Conservation (phyloP, 2,113 vertebrate species). For the Symphodus melops region DNA sequence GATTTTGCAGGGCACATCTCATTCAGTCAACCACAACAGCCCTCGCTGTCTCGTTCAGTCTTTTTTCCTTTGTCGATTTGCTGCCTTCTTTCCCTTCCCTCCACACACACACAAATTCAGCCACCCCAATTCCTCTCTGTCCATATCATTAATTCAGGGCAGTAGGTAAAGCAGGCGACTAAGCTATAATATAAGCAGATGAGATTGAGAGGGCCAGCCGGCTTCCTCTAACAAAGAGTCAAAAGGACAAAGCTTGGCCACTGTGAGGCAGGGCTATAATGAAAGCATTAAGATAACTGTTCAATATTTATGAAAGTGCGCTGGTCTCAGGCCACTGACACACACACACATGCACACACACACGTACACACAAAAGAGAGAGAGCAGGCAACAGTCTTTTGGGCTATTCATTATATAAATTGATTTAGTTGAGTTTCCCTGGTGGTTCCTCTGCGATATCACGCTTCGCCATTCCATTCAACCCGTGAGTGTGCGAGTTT, state of each 20-base stretch:
- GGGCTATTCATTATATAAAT: slow-evolving; percentile 77
- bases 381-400: slow-evolving; percentile 51
- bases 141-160: slow-evolving; percentile 72
- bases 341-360: slow-evolving; percentile 27
- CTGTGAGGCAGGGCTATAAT: slow-evolving; percentile 80
- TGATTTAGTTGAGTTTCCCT: slow-evolving; percentile 77
- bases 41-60: slow-evolving; percentile 9
- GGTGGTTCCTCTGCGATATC: slow-evolving; percentile 65
- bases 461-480: slow-evolving; percentile 56
- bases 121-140: slow-evolving; percentile 5
- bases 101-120: slow-evolving; percentile 13
- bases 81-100: neutral
- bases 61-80: slow-evolving; percentile 7
- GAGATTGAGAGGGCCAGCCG: slow-evolving; percentile 74
- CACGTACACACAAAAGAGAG: slow-evolving; percentile 1
- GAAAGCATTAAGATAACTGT: slow-evolving; percentile 86
- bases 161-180: slow-evolving; percentile 66
- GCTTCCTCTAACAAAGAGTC: slow-evolving; percentile 77
- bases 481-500: slow-evolving; percentile 37
- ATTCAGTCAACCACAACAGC: slow-evolving; percentile 62
- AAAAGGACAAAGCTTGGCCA: slow-evolving; percentile 80
- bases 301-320: slow-evolving; percentile 87
- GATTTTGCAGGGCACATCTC: slow-evolving; percentile 58
- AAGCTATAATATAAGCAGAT: slow-evolving; percentile 77
- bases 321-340: slow-evolving; percentile 50